Base-by-base conservation (phyloP, 2,113 vertebrate genomes). In the Toxostoma redivivum region DNA sequence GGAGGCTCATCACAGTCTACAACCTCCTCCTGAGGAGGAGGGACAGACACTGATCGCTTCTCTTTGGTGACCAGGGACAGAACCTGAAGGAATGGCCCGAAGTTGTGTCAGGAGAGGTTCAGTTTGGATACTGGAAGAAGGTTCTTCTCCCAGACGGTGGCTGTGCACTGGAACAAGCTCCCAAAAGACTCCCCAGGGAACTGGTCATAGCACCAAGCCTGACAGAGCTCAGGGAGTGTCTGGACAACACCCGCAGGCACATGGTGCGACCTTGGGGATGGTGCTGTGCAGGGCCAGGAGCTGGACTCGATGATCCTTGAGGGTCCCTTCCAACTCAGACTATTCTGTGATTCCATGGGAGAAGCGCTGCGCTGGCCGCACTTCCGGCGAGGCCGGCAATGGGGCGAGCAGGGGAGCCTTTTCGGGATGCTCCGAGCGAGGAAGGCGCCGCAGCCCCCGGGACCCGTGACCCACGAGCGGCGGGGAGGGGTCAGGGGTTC, bases 391-490 rank as follows among this genome's bases (percentile, higher is more conserved):
- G 11, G 1, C 23, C 15, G 3, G 8, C 8, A 18, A 8, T 0
- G 15, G 2, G 1, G 4, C 13, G 30, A 31, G 13, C 8, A 10
- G 1, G 2, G 4, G 20, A n/a, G 5, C 3, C 1, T 0, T 56
- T 5, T 8, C 7, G 1, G 4, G 1, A 3, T 2, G 10, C 40
- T 12, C 18, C 0, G 16, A 22, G 3, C 11, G 7, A 21, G 3
- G 4, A 15, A 3, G 1, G 20, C 1, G 1, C 61, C 7, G 2
- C 20, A 7, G 1, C 15, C 4, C 2, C 50, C 28, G 12, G 18
- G 5, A 10, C 15, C 30, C 23, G 24, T 5, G 25, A 42, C 25
- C 31, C 16, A 5, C 30, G 5, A 15, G 35, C 3, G 44, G 35
- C 31, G 10, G 21, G 25, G 6, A 19, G 15, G 10, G 5, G 20